A percentile compares a stretch with the other conserved stretches of the same genome.
phyloP scores from a whole-genome alignment of 2,113 vertebrate genomes.

The Polypterus bichir region DNA sequence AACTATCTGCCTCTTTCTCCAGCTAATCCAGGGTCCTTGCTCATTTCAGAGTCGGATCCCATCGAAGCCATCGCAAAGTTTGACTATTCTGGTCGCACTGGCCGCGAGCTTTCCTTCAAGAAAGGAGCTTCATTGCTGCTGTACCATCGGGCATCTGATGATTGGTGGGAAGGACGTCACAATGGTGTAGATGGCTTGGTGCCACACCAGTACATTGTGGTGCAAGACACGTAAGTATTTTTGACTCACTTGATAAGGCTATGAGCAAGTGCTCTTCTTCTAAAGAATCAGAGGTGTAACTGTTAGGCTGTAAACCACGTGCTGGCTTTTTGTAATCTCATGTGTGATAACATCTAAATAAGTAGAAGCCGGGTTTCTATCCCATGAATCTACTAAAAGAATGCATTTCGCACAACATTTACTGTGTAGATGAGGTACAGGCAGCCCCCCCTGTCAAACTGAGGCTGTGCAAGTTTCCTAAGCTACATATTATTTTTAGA shows the following conservation, averaged over 20 bases:
- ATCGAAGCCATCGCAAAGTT: slow-evolving; percentile 85
- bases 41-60: slow-evolving; percentile 75
- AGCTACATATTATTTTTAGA: no score
- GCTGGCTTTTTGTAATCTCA: no score
- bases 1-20: background rate
- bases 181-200: slow-evolving; percentile 80
- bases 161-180: slow-evolving; percentile 94
- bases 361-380: no score
- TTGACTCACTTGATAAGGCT: background rate
- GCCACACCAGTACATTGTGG: slow-evolving; percentile 86
- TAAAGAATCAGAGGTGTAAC: no score
- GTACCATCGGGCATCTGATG: slow-evolving; percentile 76
- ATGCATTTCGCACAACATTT: no score
- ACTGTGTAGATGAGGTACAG: no score
- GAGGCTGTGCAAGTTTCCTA: no score
- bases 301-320: no score
- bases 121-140: slow-evolving; percentile 83
- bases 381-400: no score
- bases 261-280: no score
- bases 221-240: slow-evolving; percentile 78
- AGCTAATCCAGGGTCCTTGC: slow-evolving; percentile 47
- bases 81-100: slow-evolving; percentile 80
- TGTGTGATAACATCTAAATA: no score
- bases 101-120: slow-evolving; percentile 82
- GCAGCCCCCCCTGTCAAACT: no score